phyloP scores from a whole-genome alignment of 1,140 invertebrate genomes.

The Drosophila oshimai region DNA sequence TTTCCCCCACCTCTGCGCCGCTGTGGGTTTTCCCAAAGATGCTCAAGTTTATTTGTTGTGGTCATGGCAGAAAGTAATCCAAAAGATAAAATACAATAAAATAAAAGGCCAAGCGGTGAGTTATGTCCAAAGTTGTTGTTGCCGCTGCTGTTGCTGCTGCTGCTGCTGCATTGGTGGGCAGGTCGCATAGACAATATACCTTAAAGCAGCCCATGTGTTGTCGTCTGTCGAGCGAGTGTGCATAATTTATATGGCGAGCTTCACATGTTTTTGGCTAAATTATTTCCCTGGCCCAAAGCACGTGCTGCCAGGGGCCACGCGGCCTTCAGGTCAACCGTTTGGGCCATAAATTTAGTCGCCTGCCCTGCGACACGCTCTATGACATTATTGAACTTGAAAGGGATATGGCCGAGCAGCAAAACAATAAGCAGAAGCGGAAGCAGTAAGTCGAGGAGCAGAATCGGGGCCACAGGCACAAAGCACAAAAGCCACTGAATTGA shows the following conservation, averaged over 20 bases:
- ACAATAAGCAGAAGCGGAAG: slow-evolving; percentile 13
- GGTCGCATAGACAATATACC: slow-evolving; percentile 74
- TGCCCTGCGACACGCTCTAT: slow-evolving; percentile 77
- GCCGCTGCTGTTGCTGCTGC: slow-evolving; percentile 13
- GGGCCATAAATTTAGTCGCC: slow-evolving; percentile 73
- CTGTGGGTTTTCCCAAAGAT: slow-evolving; percentile 60
- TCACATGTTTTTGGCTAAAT: slow-evolving; percentile 79
- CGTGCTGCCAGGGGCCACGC: slow-evolving; percentile 46
- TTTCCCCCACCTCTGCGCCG: slow-evolving; percentile 9
- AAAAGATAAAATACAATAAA: slow-evolving; percentile 81
- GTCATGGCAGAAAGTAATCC: slow-evolving; percentile 80
- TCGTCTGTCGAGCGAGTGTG: slow-evolving; percentile 50
- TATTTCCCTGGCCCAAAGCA: slow-evolving; percentile 66
- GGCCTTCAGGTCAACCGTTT: slow-evolving; percentile 71
- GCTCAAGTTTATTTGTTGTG: slow-evolving; percentile 79
- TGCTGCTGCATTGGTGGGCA: slow-evolving; percentile 56
- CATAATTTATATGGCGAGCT: slow-evolving; percentile 76
- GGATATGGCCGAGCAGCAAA: slow-evolving; percentile 56
- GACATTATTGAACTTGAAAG: slow-evolving; percentile 79
- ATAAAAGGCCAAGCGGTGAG: slow-evolving; percentile 78
- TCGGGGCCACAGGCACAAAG: slow-evolving; percentile 26
- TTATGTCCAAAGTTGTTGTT: slow-evolving; percentile 50
- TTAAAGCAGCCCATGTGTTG: slow-evolving; percentile 52
- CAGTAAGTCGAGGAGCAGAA: slow-evolving; percentile 12
- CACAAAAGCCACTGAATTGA: slow-evolving; percentile 60